phyloP scores from a whole-genome alignment of 53 echinoderm and acorn worm genomes.

The Zoroaster sp. region DNA sequence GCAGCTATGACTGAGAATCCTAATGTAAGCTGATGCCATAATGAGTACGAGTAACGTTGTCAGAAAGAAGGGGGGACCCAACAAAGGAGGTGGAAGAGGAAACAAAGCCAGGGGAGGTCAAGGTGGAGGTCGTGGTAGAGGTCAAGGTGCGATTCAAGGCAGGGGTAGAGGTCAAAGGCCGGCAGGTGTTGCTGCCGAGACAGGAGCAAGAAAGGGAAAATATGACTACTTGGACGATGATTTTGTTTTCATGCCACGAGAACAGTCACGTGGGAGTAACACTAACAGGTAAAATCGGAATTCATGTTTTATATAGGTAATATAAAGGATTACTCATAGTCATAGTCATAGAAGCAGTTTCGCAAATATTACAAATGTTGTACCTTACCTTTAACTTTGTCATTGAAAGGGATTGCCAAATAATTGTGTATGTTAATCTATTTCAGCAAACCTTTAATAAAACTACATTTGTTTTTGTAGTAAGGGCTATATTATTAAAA shows the following conservation, averaged over 20 bases:
- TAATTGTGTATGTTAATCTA: too few species aligned
- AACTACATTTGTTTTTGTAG: too few species aligned
- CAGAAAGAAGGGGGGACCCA: constrained; percentile 58
- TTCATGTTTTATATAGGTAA: background rate
- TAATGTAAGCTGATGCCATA: background rate
- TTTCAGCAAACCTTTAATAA: too few species aligned
- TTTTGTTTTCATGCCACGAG: constrained; percentile 70
- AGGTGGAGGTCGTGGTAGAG: constrained; percentile 51
- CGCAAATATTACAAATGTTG: too few species aligned
- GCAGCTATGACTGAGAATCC: too few species aligned
- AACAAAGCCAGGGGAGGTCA: constrained; percentile 47
- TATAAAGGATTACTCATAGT: too few species aligned
- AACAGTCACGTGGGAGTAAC: background rate
- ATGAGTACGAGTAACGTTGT: constrained; percentile 38
- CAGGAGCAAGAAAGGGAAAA: constrained; percentile 66
- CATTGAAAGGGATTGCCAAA: too few species aligned
- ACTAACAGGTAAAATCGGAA: background rate
- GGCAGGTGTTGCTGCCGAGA: constrained; percentile 60
- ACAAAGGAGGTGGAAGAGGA: constrained; percentile 59
- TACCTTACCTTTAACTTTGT: too few species aligned
- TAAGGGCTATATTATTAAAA: too few species aligned
- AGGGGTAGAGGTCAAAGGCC: constrained; percentile 51
- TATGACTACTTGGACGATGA: constrained; percentile 72
- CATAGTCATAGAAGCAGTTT: too few species aligned
- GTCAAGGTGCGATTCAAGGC: constrained; percentile 25